These are phyloP conservation scores for Acanthosepion pharaonis DNA, from an alignment of 2,888 invertebrate species.

Conservation along the genomic window DNA sequence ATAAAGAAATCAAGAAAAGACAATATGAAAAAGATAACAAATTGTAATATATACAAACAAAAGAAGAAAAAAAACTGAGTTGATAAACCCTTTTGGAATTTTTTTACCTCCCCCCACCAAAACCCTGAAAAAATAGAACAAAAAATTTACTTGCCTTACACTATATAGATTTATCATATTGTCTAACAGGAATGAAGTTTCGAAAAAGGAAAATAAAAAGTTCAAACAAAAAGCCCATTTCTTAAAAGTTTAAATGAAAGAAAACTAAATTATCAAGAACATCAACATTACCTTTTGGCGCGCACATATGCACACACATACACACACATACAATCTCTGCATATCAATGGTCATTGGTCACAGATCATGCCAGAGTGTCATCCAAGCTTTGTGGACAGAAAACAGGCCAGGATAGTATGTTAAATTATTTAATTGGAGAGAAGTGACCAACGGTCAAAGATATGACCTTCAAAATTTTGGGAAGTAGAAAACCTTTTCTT, in stretches of 20 bases:
- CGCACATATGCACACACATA: neutral
- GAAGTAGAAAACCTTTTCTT: slow-evolving; percentile 33
- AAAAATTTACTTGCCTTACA: neutral
- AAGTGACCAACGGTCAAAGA: neutral
- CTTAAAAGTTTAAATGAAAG: no score
- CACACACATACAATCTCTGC: neutral
- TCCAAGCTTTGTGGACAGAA: neutral
- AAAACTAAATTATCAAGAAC: neutral
- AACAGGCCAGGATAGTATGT: neutral
- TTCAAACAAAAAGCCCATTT: neutral
- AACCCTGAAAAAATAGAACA: neutral
- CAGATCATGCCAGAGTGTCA: neutral
- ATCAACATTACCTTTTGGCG: neutral
- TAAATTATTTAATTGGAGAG: neutral
- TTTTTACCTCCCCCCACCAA: neutral
- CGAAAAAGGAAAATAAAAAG: neutral
- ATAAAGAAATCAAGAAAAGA: neutral
- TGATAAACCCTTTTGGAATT: neutral
- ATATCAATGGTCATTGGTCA: slow-evolving; percentile 7
- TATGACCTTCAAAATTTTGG: slow-evolving; percentile 33
- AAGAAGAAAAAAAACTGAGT: neutral
- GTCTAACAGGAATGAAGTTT: neutral
- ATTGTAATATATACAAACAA: neutral
- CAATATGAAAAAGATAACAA: neutral
- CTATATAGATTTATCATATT: neutral